Evolutionary conservation across 2,113 vertebrate genomes (phyloP).

Genomic region (Cephalopterus ornatus): DNA sequence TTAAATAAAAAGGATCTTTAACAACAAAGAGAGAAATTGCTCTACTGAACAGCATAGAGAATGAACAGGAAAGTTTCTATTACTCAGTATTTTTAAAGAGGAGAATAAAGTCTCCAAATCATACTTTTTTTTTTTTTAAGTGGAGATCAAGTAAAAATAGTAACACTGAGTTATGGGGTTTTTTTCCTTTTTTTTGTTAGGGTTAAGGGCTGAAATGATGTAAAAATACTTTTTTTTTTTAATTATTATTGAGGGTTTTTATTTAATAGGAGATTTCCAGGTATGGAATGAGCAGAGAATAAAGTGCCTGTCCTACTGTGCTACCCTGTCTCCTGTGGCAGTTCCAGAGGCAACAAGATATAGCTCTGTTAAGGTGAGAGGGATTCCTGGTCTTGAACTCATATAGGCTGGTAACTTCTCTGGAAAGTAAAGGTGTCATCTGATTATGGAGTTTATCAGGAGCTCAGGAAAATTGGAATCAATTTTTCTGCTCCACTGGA

Average conservation of each 20-base stretch:
- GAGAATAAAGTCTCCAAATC: background rate
- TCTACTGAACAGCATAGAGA: background rate
- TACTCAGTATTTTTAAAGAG: background rate
- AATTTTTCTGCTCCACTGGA: background rate
- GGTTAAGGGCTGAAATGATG: background rate
- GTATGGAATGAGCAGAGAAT: slow-evolving; percentile 16
- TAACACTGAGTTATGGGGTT: background rate
- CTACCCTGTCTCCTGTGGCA: slow-evolving; percentile 16
- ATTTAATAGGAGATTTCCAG: slow-evolving; percentile 20
- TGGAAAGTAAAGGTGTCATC: background rate
- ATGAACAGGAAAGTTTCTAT: background rate
- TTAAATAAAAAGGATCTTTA: background rate
- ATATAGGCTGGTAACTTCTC: background rate
- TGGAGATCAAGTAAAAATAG: background rate
- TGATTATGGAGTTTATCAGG: background rate
- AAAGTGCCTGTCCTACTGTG: background rate
- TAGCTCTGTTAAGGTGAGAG: slow-evolving; percentile 43
- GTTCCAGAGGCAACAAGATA: background rate
- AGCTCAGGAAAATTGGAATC: background rate
- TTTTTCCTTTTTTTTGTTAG: background rate
- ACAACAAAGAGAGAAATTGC: background rate
- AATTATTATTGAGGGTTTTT: background rate
- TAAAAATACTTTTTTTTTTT: background rate
- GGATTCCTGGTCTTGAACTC: background rate
- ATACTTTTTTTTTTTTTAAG: background rate